Evolutionary conservation across 2,888 invertebrate genomes (phyloP).

Genomic region (Parnassius apollo): DNA sequence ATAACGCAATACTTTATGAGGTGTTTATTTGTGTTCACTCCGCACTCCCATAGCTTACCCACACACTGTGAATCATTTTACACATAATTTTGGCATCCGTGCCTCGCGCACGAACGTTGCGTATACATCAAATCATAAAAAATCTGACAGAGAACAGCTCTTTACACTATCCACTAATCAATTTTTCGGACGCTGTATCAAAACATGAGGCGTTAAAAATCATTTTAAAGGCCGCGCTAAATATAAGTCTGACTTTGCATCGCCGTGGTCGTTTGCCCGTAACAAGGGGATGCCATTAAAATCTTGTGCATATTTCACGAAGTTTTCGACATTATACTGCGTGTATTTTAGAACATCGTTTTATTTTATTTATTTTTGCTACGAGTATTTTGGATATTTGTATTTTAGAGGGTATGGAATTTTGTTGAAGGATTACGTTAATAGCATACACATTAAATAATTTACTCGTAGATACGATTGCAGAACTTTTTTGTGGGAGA

Average conservation of each 20-base stretch:
- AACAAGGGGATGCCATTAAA: constrained; percentile 5
- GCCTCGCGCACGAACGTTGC: background rate
- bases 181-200: constrained; percentile 12
- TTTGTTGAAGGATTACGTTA: too few species aligned
- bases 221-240: constrained; percentile 1
- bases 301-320: constrained; percentile 8
- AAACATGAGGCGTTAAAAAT: constrained; percentile 16
- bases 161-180: constrained; percentile 15
- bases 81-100: constrained; percentile 7
- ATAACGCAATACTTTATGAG: constrained; percentile 36
- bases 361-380: too few species aligned
- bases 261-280: background rate
- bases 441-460: too few species aligned
- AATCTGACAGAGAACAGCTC: constrained; percentile 12
- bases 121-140: constrained; percentile 6
- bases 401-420: too few species aligned
- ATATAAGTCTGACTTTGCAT: constrained; percentile 1
- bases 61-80: constrained; percentile 42
- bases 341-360: constrained; percentile 1
- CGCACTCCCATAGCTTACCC: constrained; percentile 26
- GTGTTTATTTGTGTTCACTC: constrained; percentile 38
- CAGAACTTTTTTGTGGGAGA: too few species aligned
- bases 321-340: background rate
- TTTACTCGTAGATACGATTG: too few species aligned
- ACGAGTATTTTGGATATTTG: too few species aligned